Base-by-base conservation (phyloP, 2,888 invertebrate genomes). In the Caenorhabditis sinica region DNA sequence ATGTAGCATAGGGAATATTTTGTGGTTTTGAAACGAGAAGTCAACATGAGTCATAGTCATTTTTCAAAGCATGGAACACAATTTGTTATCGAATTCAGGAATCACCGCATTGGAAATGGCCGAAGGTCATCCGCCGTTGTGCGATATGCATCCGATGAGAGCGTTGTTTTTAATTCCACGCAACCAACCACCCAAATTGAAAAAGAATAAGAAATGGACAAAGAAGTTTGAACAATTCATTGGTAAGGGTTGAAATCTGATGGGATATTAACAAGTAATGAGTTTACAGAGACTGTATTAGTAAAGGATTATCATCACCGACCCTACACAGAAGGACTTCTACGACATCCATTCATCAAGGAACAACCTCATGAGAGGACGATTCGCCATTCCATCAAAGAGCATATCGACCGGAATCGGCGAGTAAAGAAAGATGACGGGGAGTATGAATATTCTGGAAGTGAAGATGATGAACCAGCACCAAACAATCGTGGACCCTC, bases 41-140 rank as follows among this genome's bases (percentile, higher is more conserved):
- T 5, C 40, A 13, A 9, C 61, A 25, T 51, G 36, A 33, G 30
- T n/a, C 49, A 74, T 45, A 61, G 30, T 25, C 28, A 45, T 45
- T 40, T 4, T 28, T 65, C 36, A 53, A 65, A 23, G 23, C 3
- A 36, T 49, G 49, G 60, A 75, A 82, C 69, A 65, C 51, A 76
- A 60, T 66, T 43, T n/a, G n/a, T 82, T 83, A 77, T 77, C 72
- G 60, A 77, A 66, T 76, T 74, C 71, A 86, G 86, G 92, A 58
- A 99, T 99, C 93, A 99, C 98, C 81, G 97, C 98, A 71, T 95
- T 99, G 87, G 99, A 99, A 95, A 99, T 99, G 99, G 98, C 99
- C 81, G 99, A 99, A 86, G 92, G 92, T 45, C 89, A 93, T 93
- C 88, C 93, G 93, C 94, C 99, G 51, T 95, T 99, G 82, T 99